Conservation (phyloP, 2,113 vertebrate species). For the Pseudopipra pipra region DNA sequence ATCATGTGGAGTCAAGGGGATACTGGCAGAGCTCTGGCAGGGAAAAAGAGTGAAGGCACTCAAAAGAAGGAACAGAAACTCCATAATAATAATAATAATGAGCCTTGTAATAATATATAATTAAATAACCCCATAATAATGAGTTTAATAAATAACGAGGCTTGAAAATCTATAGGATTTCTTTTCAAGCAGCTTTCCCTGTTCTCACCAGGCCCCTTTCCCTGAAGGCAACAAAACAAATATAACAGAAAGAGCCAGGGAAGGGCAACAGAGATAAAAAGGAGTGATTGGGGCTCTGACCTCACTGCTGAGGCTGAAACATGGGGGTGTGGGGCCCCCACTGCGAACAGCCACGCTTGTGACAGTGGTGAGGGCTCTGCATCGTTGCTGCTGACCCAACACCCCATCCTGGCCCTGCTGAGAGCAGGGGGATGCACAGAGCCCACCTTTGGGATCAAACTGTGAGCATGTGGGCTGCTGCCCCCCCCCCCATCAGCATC, state of each 20-base stretch:
- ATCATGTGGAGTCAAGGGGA: rapidly evolving
- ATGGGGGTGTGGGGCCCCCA: rapidly evolving
- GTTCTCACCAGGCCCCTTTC: not conserved
- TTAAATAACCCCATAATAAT: not conserved
- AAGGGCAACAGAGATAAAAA: not conserved
- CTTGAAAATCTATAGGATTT: not conserved
- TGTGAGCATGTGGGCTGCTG: rapidly evolving
- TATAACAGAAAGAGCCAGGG: too few species aligned
- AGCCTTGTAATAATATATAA: not conserved
- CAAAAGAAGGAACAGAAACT: not conserved
- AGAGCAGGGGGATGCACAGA: not conserved
- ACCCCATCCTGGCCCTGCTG: rapidly evolving
- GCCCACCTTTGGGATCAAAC: not conserved
- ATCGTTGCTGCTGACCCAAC: rapidly evolving
- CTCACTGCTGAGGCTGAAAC: not conserved
- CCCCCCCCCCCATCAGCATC: not conserved
- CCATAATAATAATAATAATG: not conserved
- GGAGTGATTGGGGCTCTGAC: not conserved
- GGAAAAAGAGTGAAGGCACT: not conserved
- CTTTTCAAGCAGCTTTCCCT: not conserved
- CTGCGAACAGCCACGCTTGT: rapidly evolving
- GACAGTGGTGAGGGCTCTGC: not conserved
- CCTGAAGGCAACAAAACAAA: not conserved
- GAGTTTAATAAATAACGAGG: not conserved
- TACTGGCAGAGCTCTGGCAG: not conserved